These are phyloP conservation scores for Caenorhabditis tropicalis DNA, from an alignment of 1,140 invertebrate species.

Conservation along the genomic window DNA sequence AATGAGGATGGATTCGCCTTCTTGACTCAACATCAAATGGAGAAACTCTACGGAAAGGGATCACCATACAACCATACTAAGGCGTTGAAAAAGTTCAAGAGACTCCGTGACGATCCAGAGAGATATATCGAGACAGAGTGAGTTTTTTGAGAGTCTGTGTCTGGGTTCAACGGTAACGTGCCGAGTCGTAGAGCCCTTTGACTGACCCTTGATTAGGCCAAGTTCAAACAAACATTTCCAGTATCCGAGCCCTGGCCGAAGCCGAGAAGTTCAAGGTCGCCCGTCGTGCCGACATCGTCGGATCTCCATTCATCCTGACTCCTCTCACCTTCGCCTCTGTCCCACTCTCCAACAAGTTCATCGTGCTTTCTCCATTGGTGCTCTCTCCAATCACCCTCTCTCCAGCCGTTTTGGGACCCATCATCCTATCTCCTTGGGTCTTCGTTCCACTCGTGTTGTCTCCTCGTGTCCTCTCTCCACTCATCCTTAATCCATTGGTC, in stretches of 20 bases:
- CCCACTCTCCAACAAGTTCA: conserved; percentile 49
- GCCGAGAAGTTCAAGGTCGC: conserved; percentile 58
- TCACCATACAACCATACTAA: conserved; percentile 63
- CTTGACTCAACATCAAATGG: conserved; percentile 60
- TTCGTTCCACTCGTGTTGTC: conserved; percentile 56
- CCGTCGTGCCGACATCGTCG: conserved; percentile 57
- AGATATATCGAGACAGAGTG: conserved; percentile 55
- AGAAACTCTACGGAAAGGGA: conserved; percentile 64
- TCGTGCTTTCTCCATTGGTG: conserved; percentile 54
- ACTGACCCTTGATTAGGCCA: too few relatives aligned
- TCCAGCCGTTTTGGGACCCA: conserved; percentile 62
- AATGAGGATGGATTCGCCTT: conserved; percentile 65
- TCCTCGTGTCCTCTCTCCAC: conserved; percentile 62
- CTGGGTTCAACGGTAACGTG: too few relatives aligned
- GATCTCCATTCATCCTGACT: conserved; percentile 57
- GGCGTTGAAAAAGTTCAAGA: conserved; percentile 53
- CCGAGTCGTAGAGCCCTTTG: too few relatives aligned
- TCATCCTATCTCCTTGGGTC: conserved; percentile 56
- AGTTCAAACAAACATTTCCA: too few relatives aligned
- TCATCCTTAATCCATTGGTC: conserved; percentile 63
- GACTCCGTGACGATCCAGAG: conserved; percentile 44
- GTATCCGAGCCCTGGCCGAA: conserved; percentile 54
- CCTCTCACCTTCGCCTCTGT: conserved; percentile 57
- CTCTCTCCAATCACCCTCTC: conserved; percentile 55
- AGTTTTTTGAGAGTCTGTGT: too few relatives aligned